Conservation (phyloP, 2,797 vertebrate genomes). For the Pipistrellus pygmaeus region DNA sequence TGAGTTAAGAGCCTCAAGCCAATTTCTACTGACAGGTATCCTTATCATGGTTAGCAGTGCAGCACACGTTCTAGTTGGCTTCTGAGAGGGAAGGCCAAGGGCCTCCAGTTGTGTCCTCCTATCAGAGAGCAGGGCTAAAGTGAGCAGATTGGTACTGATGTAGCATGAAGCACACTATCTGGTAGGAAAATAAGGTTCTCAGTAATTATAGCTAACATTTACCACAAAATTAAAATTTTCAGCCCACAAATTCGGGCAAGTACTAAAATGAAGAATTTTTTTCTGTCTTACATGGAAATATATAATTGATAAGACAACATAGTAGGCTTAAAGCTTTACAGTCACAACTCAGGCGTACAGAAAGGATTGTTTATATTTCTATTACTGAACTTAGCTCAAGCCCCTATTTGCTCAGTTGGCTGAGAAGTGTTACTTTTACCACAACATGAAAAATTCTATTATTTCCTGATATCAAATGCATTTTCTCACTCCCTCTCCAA, state of each 20-base stretch:
- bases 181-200: constrained; percentile 25
- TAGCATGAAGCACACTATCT: background rate
- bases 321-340: constrained; percentile 6
- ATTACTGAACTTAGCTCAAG: background rate
- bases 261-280: constrained; percentile 28
- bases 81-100: constrained; percentile 7
- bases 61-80: background rate
- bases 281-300: constrained; percentile 6
- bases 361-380: constrained; percentile 4
- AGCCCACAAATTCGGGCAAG: background rate
- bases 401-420: background rate
- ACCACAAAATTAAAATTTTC: constrained; percentile 30
- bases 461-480: constrained; percentile 29
- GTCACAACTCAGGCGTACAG: background rate
- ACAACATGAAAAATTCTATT: constrained; percentile 34
- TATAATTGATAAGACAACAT: background rate
- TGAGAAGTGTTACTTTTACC: constrained; percentile 5
- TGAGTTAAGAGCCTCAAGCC: constrained; percentile 51
- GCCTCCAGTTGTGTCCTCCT: background rate
- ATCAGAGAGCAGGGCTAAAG: background rate
- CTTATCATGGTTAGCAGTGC: constrained; percentile 32
- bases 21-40: constrained; percentile 63
- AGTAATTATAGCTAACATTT: constrained; percentile 21
- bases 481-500: background rate
- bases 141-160: background rate